A percentile compares a stretch with the other conserved stretches of the same genome.
These are phyloP conservation scores for Littorina saxatilis DNA, from an alignment of 1,140 invertebrate genomes.

Conservation along the genomic window DNA sequence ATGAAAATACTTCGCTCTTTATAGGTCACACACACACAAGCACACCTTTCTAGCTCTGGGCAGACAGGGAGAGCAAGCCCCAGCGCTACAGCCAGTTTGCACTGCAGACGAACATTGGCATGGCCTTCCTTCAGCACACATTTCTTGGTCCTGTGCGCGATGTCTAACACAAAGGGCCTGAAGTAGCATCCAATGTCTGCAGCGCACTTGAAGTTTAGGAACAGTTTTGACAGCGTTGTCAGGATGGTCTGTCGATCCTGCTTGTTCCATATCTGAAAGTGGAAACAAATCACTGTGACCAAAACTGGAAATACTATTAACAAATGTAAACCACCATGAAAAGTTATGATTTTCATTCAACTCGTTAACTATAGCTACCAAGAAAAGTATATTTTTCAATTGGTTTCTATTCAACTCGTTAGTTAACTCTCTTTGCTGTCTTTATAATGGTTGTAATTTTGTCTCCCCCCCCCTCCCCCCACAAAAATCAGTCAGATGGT, in stretches of 20 bases:
- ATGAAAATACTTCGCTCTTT: no score
- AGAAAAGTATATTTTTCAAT: no score
- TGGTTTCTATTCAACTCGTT: not conserved
- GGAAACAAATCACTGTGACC: not conserved
- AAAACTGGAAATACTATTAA: not conserved
- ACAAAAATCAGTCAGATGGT: no score
- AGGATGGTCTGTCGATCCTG: slow-evolving; percentile 50
- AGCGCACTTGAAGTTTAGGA: slow-evolving; percentile 52
- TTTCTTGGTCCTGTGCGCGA: slow-evolving; percentile 50
- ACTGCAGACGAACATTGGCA: slow-evolving; percentile 22
- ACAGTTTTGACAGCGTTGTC: slow-evolving; percentile 47
- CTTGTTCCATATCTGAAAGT: slow-evolving; percentile 66
- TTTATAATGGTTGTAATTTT: not conserved
- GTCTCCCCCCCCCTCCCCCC: not conserved
- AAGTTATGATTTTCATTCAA: not conserved
- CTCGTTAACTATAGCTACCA: not conserved
- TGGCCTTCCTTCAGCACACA: slow-evolving; percentile 26
- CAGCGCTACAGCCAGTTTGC: slow-evolving; percentile 53
- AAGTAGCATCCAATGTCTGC: slow-evolving; percentile 52
- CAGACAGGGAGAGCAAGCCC: slow-evolving; percentile 50
- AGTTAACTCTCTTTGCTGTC: no score
- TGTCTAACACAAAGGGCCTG: slow-evolving; percentile 54
- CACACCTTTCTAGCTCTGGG: slow-evolving; percentile 53
- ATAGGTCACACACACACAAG: no score
- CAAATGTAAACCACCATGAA: not conserved